These are phyloP conservation scores for Meriones psammophilus DNA, from an alignment of 2,797 vertebrate species.

Conservation along the genomic window DNA sequence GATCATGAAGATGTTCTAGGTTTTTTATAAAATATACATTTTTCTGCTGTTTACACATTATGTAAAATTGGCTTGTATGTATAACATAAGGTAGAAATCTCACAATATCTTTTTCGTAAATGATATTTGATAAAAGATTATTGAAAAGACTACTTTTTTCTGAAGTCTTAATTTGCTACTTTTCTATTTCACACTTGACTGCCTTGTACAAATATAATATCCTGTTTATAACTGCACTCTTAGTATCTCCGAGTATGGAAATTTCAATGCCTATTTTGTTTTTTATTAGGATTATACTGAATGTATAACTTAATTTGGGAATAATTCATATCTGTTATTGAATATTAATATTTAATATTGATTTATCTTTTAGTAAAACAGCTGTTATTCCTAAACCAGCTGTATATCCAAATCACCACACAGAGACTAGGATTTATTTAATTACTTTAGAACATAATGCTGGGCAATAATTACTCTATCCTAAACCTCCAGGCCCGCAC, in stretches of 20 bases:
- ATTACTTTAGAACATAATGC: too few relatives aligned
- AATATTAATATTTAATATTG: too few relatives aligned
- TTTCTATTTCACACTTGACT: slow-evolving; percentile 47
- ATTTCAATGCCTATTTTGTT: background rate
- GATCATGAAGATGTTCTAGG: background rate
- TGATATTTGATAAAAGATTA: slow-evolving; percentile 59
- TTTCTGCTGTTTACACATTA: background rate
- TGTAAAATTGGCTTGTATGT: slow-evolving; percentile 11
- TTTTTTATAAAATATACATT: background rate
- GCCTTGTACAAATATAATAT: background rate
- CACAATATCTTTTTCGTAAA: slow-evolving; percentile 16
- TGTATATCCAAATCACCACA: too few relatives aligned
- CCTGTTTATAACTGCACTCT: slow-evolving; percentile 33
- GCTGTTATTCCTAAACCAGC: too few relatives aligned
- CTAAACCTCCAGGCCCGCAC: too few relatives aligned
- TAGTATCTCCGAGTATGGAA: background rate
- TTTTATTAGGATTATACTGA: background rate
- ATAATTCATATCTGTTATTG: background rate
- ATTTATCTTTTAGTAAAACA: too few relatives aligned
- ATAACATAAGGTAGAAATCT: background rate
- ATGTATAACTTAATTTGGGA: background rate
- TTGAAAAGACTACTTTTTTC: slow-evolving; percentile 36
- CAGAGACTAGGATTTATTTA: too few relatives aligned
- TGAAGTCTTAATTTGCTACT: background rate
- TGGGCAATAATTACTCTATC: too few relatives aligned